Base-by-base conservation (phyloP, 2,113 vertebrate species). In the Chauna torquata region DNA sequence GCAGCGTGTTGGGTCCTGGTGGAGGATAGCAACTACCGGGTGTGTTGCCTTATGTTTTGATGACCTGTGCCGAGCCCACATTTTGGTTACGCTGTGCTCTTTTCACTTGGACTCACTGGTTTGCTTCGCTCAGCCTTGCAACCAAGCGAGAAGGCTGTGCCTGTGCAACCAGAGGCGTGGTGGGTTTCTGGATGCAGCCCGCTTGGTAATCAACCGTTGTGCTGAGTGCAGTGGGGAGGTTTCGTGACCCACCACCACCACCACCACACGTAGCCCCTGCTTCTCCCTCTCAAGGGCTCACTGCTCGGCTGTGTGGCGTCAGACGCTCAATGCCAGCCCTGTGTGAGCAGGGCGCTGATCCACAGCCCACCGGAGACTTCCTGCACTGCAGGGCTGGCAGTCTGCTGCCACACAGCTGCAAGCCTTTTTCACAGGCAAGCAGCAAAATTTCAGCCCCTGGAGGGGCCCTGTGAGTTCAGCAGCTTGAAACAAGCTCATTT, bases 341-440 rank as follows among this genome's bases (percentile, higher is more conserved):
- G 97, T 86, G 38, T 97, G 97, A 98, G 97, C 95, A 78, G 95
- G 96, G 92, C 87, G 75, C 97, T 97, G 98, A 97, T 97, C 98
- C 98, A 96, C 98, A 98, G 98, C 98, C 97, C 98, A 98, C 97
- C 97, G 94, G 98, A 98, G 97, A 94, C 98, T 98, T 98, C 98
- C 98, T 98, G 98, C 98, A 34, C 98, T 50, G 98, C 91, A n/a
- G 99, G 98, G 98, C 98, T 97, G 97, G 98, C 98, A 98, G 98
- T 98, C 98, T 98, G 98, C 98, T 98, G 97, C 98, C 98, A 98
- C 98, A 98, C 98, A 98, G 98, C 99, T 99, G 98, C 95, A 94
- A 98, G 98, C 98, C 98, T 98, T 98, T 97, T 98, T 99, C 98
- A 99, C 98, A 99, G 98, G 97, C 98, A 98, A 97, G 98, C 98